A percentile compares a stretch with the other conserved stretches of the same genome.
Evolutionary conservation across 2,113 vertebrate species (phyloP).

Genomic region (Ploceus nigricollis): DNA sequence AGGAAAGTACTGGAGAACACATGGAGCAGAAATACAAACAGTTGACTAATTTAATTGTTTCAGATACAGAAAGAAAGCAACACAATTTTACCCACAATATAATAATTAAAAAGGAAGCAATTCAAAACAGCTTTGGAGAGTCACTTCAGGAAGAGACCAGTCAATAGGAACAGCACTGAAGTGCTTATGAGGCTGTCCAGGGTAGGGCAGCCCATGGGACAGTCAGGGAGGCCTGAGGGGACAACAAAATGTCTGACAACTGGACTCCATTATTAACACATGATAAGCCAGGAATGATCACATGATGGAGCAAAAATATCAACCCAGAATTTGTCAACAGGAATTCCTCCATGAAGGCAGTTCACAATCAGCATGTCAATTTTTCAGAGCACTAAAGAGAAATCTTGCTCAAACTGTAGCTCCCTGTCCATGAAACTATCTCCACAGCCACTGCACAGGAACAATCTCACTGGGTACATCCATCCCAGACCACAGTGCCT

Average conservation of each 20-base stretch:
- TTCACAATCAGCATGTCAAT: neutral
- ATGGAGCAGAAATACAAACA: neutral
- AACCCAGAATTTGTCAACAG: neutral
- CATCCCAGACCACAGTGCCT: neutral
- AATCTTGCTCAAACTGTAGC: neutral
- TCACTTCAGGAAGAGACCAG: neutral
- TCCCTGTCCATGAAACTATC: neutral
- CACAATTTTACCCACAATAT: neutral
- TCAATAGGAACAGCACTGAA: neutral
- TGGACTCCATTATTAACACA: neutral
- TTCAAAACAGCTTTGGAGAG: neutral
- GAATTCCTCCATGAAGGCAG: neutral
- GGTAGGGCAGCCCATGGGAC: neutral
- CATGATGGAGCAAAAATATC: neutral
- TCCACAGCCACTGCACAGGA: neutral
- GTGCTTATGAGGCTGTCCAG: neutral
- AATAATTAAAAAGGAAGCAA: neutral
- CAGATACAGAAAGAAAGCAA: neutral
- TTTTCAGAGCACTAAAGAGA: neutral
- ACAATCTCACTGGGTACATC: neutral
- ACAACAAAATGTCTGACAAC: neutral
- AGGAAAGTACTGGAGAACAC: neutral
- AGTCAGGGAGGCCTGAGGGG: neutral
- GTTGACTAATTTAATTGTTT: neutral
- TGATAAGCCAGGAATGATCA: neutral